Evolutionary conservation across 2,888 invertebrate genomes (phyloP), one percentile per base, ranked within the genome.

Genomic region (Pseudoips prasinana): DNA sequence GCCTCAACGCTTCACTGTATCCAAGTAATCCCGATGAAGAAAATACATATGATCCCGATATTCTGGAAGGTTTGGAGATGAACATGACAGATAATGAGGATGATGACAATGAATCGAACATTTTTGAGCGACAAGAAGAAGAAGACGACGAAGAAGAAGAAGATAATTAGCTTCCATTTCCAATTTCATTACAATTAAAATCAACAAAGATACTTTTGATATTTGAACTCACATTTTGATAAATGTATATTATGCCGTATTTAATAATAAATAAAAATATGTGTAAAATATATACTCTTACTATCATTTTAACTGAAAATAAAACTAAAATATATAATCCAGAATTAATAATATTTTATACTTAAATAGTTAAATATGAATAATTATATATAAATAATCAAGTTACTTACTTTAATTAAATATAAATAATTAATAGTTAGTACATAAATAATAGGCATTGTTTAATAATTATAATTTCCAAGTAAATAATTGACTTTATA

Each of bases 51-150:
- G 55, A 55, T 35, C 46, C 47, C 33, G 47, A 48, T 29, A 48
- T 54, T 32, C 30, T 48, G 42, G 50, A 50, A 45, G 48, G 36
- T 39, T 30, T 54, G 32, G 48, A 48, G 44, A 40, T 39, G 36
- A 52, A 52, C 46, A 41, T 56, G 40, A 31, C 37, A 23, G 47
- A 46, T 49, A 44, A 49, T 38, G 49, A 52, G 35, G 49, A 46
- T 41, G 41, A 48, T 46, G 46, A 50, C 37, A 41, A 47, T 35
- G 33, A 47, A 33, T 46, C 39, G 41, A 39, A 51, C 29, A 29
- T 29, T 44, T 49, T 33, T 26, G 38, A 46, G 48, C 46, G 29
- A 39, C 41, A 35, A 35, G 25, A 35, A 29, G 29, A 39, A 36
- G 38, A 49, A 51, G 43, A 46, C 33, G 43, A 50, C 35, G 44